Evolutionary conservation across 2,888 invertebrate genomes (phyloP), one percentile per base, ranked within the genome.

Genomic region (Drosophila flavopinicola): DNA sequence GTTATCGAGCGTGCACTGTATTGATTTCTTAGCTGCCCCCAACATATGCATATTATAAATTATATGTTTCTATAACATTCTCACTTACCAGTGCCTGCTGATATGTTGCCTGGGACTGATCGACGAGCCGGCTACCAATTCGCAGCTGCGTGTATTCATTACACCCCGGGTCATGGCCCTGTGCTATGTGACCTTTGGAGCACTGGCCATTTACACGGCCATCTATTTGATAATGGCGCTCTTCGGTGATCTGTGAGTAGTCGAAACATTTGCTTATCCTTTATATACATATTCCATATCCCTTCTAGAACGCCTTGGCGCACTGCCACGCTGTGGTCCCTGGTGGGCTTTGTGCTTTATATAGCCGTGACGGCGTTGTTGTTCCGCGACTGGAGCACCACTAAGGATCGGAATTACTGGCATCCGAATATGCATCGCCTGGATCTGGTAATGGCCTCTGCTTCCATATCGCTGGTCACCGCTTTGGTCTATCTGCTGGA

Each of bases 401-500:
- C 90, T 13, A 91, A 91, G 70, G 89, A 90, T 56, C 86, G 90
- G 29, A 90, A 89, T 54, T 90, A 90, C 49, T 91, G 91, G 91
- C 91, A 91, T 70, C 91, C 91, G 49, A 91, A 91, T 72, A 91
- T 90, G 85, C 90, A 90, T 59, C 89, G 91, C 35, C 75, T 91
- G 79, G 91, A 91, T 60, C 73, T 91, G 38, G 85, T 91, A 2
- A 84, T 91, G 78, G 90, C 83, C 2, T 66, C 90, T 3, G 91
- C 91, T 2, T 87, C 90, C 2, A 85, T 90, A 9, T 82, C 91
- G 0, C 48, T 91, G 52, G 85, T 91, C 3, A 83, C 85, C 9
- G 78, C 88, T 5, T 53, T 91, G 45, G 52, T 91, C 32, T 91
- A 86, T 56, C 64, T 91, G 42, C 61, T 90, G 35, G 91, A 91